Evolutionary conservation across 2,888 invertebrate species (phyloP), one percentile per base, ranked within the genome.

Genomic region (Polymixis flavicincta): DNA sequence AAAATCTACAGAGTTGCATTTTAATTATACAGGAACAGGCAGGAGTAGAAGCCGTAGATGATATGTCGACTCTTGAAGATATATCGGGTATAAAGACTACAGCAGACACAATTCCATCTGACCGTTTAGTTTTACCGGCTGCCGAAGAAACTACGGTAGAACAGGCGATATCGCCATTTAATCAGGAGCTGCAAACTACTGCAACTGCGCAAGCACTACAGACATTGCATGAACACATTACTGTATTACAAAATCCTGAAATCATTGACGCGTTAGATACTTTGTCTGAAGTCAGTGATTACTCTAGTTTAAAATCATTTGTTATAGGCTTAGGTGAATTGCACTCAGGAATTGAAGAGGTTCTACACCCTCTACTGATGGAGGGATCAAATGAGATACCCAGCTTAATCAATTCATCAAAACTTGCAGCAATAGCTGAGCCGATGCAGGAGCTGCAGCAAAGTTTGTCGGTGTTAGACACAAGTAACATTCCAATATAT

Each of bases 11-110:
- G 84, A 95, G 93, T 81, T 96, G 96, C 85, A 94, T 97, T 65
- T 86, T 96, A 14, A 90, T 96, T 80, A 94, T 97, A 83, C 93
- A 96, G 78, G 96, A 97, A 87, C 95, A 97, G 85, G 88, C 88
- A 81, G 90, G 94, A 77, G 78, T 97, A 55, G 97, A 97, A 89
- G 94, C 92, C 14, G 89, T 92, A 9, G 95, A 95, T 52, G 97
- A 97, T 60, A 92, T 97, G 87, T 97, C 97, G 8, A 97, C 97
- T 13, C 94, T 97, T 70, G 97, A 97, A 83, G 97, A 97, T 85
- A 93, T 97, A 81, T 97, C 97, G 0, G 97, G 95, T 7, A 94
- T 97, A 28, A 97, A 97, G 92, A 97, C 97, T 1, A 94, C 94
- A 55, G 96, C 97, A 7, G 97, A 97, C 50, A 92, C 95, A n/a